Base-by-base conservation (phyloP, 2,113 vertebrate genomes). In the Anolis carolinensis region DNA sequence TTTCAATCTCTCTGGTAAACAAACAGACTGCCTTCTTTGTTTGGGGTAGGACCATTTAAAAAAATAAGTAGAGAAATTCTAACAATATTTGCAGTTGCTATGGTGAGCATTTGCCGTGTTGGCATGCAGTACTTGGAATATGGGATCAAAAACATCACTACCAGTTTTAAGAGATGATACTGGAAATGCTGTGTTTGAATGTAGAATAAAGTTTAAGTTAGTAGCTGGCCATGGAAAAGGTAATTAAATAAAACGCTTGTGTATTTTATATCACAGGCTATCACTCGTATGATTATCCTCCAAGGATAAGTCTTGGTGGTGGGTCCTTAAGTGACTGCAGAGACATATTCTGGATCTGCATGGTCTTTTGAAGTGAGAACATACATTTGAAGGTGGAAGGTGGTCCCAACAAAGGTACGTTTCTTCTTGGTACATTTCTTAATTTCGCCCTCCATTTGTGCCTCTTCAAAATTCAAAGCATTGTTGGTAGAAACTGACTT, bases 71-170 rank as follows among this genome's bases (percentile, higher is more conserved):
- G 88, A 79, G 85, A 90, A 85, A 90, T 90, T 89, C 92, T 91
- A 88, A 90, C 94, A 79, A 34, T 86, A 89, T 85, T 2, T 23
- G 87, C 20, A 92, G 94, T 94, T 95, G 93, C 94, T 92, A 95
- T 95, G 94, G 94, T 92, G 94, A 94, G 90, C 80, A 90, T 87
- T 89, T 90, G 89, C 83, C 1, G 87, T 0, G 0, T 88, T 86
- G 93, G 86, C 92, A 76, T 86, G 78, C 86, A 71, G 34, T 23
- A 70, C 65, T 39, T 70, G 84, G 52, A 85, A 79, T 36, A 93
- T 77, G 87, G 87, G 86, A 89, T 81, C 71, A 82, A 88, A 86
- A 79, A 63, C 48, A 13, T 63, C 62, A 21, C 44, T 10, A 75
- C 2, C 7, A 20, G 30, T 81, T 68, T 39, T 86, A 89, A 86